Evolutionary conservation across 2,113 vertebrate genomes (phyloP), one percentile per base, ranked within the genome.

Genomic region (Illadopsis cleaveri): DNA sequence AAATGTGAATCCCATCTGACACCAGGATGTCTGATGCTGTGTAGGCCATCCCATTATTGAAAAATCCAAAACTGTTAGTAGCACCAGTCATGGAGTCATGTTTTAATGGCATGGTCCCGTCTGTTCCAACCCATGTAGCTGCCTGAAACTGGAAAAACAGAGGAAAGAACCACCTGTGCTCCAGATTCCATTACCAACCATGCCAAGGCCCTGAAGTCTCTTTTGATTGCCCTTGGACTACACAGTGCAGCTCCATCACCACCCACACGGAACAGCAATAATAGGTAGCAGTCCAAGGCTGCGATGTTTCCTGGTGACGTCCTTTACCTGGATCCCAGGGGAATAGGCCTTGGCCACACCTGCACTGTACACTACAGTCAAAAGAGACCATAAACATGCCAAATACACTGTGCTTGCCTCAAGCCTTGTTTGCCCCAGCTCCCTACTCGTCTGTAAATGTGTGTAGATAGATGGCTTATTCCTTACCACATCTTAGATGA

Each of bases 21-120:
- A 47, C 25, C n/a, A 40, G 30, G 17, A 22, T 54, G 62, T 12
- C 40, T 69, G 21, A 30, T 42, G 30, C 40, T 47, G 11, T 31
- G 8, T 16, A 54, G 20, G 12, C 25, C 54, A 69, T 9, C 17
- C 17, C 40, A 31, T 54, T 31, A 61, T 11, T 0, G 0, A 72
- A 72, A 66, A 35, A 12, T 21, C 66, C n/a, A 23, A 27, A 60
- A 53, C 2, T 72, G 5, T 18, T 33, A n/a, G 38, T 11, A 65
- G 37, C 31, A 68, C 18, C 53, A 48, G 40, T 18, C 3, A 0
- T 13, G 14, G 22, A 85, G 12, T 21, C 22, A 23, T 7, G n/a
- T 28, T 47, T 54, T 66, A 72, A 42, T 11, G 15, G 25, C 24
- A 31, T 60, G 30, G 9, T 15, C 13, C 3, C 0, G 0, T 51